Evolutionary conservation across 2,113 vertebrate species (phyloP).

Genomic region (Acanthisitta chloris): DNA sequence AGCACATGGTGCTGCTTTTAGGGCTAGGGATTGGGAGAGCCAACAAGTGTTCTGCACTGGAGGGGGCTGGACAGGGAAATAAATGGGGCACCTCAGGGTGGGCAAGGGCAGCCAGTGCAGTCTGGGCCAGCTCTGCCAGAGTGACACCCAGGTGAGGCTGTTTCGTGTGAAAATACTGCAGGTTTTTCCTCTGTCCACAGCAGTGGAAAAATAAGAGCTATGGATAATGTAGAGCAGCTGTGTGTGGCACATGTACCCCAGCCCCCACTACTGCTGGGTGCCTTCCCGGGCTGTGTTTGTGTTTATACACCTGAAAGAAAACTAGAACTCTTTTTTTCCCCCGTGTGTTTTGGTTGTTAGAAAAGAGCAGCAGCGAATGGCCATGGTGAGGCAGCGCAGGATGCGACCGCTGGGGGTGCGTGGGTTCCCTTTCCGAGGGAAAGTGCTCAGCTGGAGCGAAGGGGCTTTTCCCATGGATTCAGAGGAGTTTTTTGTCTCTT

Average conservation of each 20-base stretch:
- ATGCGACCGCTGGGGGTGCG: rapidly evolving
- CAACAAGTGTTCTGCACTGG: neutral
- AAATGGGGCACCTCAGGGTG: neutral
- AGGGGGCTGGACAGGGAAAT: neutral
- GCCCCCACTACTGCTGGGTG: neutral
- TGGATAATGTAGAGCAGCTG: rapidly evolving
- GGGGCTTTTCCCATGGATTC: neutral
- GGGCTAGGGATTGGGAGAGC: neutral
- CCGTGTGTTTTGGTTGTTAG: neutral
- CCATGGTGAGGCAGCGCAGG: rapidly evolving
- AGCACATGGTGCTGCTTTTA: neutral
- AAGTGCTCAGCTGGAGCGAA: neutral
- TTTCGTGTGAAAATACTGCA: rapidly evolving
- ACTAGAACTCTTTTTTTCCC: rapidly evolving
- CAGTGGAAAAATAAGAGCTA: neutral
- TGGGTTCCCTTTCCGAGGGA: neutral
- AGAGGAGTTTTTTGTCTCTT: rapidly evolving
- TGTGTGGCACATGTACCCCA: neutral
- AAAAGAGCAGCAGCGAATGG: neutral
- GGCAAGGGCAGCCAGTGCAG: neutral
- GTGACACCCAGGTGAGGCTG: rapidly evolving
- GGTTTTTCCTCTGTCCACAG: neutral
- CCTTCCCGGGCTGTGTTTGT: neutral
- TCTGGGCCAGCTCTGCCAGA: neutral
- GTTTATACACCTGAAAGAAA: neutral